phyloP scores from a whole-genome alignment of 1,140 invertebrate genomes.

The Anastrepha obliqua region DNA sequence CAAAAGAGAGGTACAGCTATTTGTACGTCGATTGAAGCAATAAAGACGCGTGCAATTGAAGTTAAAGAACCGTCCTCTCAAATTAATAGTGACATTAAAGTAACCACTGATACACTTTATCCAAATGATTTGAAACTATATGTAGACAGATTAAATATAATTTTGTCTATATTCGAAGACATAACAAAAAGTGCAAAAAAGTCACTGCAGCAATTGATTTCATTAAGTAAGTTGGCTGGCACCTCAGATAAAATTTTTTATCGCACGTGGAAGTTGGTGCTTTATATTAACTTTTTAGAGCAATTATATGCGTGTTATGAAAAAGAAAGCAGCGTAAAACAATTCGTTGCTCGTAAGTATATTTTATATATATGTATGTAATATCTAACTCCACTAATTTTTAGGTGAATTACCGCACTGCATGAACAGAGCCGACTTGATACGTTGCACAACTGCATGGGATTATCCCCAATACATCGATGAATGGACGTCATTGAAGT shows the following conservation, averaged over 20 bases:
- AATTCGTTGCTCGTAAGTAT: conserved; percentile 62
- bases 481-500: conserved; percentile 61
- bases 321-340: conserved; percentile 63
- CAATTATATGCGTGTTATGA: conserved; percentile 62
- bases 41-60: conserved; percentile 65
- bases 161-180: conserved; percentile 67
- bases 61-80: not conserved
- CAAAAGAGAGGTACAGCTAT: conserved; percentile 66
- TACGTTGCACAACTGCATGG: conserved; percentile 65
- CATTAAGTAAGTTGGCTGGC: conserved; percentile 60
- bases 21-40: conserved; percentile 67
- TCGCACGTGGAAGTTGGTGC: conserved; percentile 63
- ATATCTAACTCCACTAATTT: not conserved
- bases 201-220: conserved; percentile 61
- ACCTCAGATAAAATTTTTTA: conserved; percentile 61
- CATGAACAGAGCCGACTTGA: conserved; percentile 60
- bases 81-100: not conserved
- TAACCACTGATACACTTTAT: conserved; percentile 59
- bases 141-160: conserved; percentile 67
- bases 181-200: conserved; percentile 64
- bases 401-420: conserved; percentile 67
- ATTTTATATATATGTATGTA: too few relatives aligned
- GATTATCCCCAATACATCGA: conserved; percentile 68
- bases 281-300: conserved; percentile 65
- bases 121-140: conserved; percentile 61